Base-by-base conservation (phyloP, 2,888 invertebrate genomes). In the Aphrophora alni region DNA sequence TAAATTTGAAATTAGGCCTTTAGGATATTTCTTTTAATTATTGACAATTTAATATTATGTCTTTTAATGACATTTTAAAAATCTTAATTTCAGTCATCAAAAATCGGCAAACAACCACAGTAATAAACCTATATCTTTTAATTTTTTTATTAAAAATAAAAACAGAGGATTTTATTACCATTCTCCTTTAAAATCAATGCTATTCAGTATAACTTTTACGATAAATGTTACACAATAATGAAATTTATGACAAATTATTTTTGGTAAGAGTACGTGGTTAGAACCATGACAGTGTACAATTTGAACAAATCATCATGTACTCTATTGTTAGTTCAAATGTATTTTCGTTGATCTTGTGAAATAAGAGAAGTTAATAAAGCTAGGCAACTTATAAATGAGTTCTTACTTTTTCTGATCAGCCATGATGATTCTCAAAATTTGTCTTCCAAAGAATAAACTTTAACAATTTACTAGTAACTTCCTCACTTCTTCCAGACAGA, bases 251-350 rank as follows among this genome's bases (percentile, higher is more conserved):
- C n/a, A n/a, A 59, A 21, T 2, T 17, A 1, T 14, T 14, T 44
- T 44, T 10, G 44, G 1, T 14, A 10, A 59, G 59, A 59, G n/a
- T 59, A 59, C 59, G 59, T 59, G 59, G 59, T 59, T 59, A 59
- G 59, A 59, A 59, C 59, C 59, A 59, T 59, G 59, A 59, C 59
- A 21, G 59, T 59, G 59, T 59, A 59, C 59, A 59, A 59, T 21
- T 59, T 59, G 59, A 59, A 59, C 59, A 59, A 59, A 59, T 21
- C 59, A 21, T 59, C 59, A 21, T 59, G 59, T 59, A 59, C 12
- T 59, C 59, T 59, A 59, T 59, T 59, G 59, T 59, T 17, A 44
- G 21, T 21, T 59, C 7, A 2, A 59, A 59, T 59, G 21, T 5
- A 59, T 59, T 59, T 59, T 59, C 2, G 21, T 21, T 21, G 10